phyloP scores from a whole-genome alignment of 2,888 invertebrate species.

The Torymus auratus region DNA sequence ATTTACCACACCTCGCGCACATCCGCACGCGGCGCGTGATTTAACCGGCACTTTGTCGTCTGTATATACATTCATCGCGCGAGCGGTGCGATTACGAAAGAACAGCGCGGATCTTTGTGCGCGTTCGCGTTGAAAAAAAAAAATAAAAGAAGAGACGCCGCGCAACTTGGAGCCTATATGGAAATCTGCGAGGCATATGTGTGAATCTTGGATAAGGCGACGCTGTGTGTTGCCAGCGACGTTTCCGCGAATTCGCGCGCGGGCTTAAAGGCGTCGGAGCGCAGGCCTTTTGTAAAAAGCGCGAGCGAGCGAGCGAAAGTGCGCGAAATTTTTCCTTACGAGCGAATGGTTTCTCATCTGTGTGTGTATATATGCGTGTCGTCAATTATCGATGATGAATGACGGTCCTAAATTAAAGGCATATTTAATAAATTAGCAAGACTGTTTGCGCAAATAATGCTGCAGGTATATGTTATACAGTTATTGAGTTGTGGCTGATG shows the following conservation, averaged over 20 bases:
- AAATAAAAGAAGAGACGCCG: conserved; percentile 5
- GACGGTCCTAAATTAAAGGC: no score
- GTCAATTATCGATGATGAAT: not conserved
- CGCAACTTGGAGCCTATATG: conserved; percentile 43
- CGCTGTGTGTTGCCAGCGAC: conserved; percentile 52
- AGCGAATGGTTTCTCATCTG: not conserved
- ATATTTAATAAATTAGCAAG: no score
- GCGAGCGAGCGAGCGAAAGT: conserved; percentile 12
- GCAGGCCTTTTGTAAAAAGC: conserved; percentile 38
- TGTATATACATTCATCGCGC: no score
- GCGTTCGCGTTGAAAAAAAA: no score
- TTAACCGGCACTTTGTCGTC: no score
- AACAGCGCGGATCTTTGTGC: no score
- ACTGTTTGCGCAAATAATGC: no score
- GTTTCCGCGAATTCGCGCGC: conserved; percentile 59
- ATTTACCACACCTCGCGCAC: no score
- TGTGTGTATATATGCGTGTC: not conserved
- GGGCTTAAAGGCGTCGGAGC: conserved; percentile 1
- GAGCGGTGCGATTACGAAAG: no score
- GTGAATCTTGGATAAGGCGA: conserved; percentile 60
- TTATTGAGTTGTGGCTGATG: no score
- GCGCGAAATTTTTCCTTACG: conserved; percentile 34
- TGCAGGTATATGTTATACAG: no score
- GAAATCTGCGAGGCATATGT: conserved; percentile 61
- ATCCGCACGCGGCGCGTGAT: no score